Evolutionary conservation across 2,888 invertebrate genomes (phyloP), one percentile per base, ranked within the genome.

Genomic region (Pecten maximus): DNA sequence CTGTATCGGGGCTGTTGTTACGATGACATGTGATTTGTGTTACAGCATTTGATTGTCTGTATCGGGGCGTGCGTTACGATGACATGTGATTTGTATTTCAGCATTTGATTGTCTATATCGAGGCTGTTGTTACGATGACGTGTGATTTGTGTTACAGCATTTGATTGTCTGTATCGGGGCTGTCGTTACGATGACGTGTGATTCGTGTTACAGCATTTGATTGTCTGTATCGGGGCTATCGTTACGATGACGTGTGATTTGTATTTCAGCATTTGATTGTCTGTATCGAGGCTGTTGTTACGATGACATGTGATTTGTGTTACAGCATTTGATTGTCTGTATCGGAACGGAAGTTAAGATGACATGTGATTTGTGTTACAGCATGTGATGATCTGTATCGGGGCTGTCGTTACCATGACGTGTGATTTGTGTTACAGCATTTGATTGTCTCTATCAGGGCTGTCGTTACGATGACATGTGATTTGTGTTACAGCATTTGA

Each of bases 401-500:
- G 19, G 2, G 50, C n/a, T n/a, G n/a, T n/a, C n/a, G n/a, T n/a
- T n/a, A n/a, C n/a, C n/a, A n/a, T n/a, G n/a, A n/a, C n/a, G n/a
- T n/a, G n/a, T n/a, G n/a, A n/a, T n/a, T n/a, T n/a, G n/a, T n/a
- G n/a, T n/a, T n/a, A n/a, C n/a, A n/a, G n/a, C n/a, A n/a, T n/a
- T n/a, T n/a, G n/a, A n/a, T 50, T 50, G 19, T 50, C 48, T 48
- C 6, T 54, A 23, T 23, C 54, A 23, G 8, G 54, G 23, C 19
- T n/a, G n/a, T 19, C 6, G 54, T 54, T 15, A 54, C 54, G 2
- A 54, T 54, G 54, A 54, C 54, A 2, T 54, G 3, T 19, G 16
- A 54, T 19, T 54, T 54, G 54, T 54, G 54, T 54, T 54, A 54
- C 54, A 54, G 54, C 54, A 54, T 54, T n/a, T n/a, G n/a, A n/a